Percentiles rank a stretch among this genome's conserved stretches.
Conservation (phyloP, 1,140 invertebrate species). For the Bemisia tabaci region DNA sequence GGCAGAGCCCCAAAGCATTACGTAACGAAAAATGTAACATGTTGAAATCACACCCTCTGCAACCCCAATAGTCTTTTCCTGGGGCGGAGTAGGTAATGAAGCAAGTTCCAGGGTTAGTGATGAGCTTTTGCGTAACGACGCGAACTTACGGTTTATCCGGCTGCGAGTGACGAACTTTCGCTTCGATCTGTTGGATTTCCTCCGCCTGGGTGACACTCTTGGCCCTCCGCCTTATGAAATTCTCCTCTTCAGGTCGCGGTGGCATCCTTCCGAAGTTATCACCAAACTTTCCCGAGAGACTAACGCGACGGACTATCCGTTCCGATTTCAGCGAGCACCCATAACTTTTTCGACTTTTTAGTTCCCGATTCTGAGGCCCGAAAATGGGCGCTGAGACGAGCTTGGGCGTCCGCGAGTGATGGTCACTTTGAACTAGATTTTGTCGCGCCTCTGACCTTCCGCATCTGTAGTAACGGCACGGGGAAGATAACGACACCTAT, state of each 20-base stretch:
- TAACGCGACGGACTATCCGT: neutral
- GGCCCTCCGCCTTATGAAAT: conserved; percentile 37
- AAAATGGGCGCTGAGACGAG: neutral
- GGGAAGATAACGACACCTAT: no score
- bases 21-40: no score
- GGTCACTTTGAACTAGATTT: neutral
- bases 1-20: no score
- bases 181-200: conserved; percentile 66
- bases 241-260: conserved; percentile 27
- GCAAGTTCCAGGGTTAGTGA: no score
- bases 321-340: neutral
- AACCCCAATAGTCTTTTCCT: no score
- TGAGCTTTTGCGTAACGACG: no score
- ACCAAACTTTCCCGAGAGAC: neutral
- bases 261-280: neutral
- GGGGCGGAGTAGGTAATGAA: no score
- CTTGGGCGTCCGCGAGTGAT: neutral
- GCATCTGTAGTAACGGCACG: no score
- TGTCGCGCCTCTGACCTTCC: neutral
- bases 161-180: conserved; percentile 60
- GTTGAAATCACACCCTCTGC: no score
- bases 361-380: neutral
- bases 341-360: no score
- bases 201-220: conserved; percentile 76
- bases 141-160: conserved; percentile 82